Evolutionary conservation across 35 echinoderm and acorn worm species (phyloP).

Genomic region (Ophiothrix spiculata): DNA sequence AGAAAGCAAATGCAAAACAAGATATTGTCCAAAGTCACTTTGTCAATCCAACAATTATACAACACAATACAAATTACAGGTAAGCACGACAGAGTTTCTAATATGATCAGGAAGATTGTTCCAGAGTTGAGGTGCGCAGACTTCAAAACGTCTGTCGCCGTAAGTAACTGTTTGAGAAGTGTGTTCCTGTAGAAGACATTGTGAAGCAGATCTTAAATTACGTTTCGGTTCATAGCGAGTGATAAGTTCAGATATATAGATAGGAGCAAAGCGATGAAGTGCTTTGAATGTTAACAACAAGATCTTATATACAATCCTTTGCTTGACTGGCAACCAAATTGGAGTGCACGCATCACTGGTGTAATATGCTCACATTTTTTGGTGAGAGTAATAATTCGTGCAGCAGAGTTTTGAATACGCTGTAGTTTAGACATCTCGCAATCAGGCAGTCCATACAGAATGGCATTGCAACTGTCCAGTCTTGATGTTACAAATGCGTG

Average conservation of each 20-base stretch:
- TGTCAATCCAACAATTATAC: too few species aligned
- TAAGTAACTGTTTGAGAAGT: too few species aligned
- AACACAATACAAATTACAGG: too few species aligned
- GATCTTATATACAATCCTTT: neutral
- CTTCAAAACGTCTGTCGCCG: too few species aligned
- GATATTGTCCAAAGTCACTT: too few species aligned
- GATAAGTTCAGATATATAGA: neutral
- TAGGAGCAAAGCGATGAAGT: neutral
- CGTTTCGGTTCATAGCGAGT: neutral
- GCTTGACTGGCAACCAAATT: neutral
- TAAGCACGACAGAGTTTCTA: too few species aligned
- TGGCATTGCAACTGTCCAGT: constrained; percentile 14
- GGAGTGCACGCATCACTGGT: neutral
- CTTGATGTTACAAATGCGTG: constrained; percentile 34
- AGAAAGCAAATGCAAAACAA: too few species aligned
- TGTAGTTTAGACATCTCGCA: constrained; percentile 14
- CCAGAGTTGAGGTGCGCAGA: too few species aligned
- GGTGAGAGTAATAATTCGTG: neutral
- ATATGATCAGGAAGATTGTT: too few species aligned
- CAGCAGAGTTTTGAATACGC: neutral
- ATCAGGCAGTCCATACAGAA: constrained; percentile 10
- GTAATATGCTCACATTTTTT: neutral
- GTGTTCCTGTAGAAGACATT: too few species aligned
- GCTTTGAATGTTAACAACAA: neutral
- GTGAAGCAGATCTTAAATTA: neutral